Conservation (phyloP, 2,113 vertebrate genomes). For the Panthera leo region DNA sequence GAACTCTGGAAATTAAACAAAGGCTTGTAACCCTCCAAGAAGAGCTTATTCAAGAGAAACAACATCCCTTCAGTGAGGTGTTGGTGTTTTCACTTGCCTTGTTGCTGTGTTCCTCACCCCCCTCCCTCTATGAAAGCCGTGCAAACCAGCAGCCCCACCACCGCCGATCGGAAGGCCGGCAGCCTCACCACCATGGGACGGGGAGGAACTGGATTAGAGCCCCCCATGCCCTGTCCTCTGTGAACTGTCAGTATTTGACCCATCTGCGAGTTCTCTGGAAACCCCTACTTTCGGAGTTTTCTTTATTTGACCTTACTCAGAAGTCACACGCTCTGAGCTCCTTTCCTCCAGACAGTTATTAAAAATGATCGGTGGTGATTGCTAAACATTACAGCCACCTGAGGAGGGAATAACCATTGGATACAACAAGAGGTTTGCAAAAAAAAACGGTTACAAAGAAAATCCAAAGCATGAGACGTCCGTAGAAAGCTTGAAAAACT, state of each 20-base stretch:
- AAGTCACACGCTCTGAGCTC: not conserved
- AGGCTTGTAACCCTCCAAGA: not conserved
- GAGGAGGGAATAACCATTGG: not conserved
- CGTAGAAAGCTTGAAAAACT: not conserved
- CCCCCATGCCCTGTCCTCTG: accelerated
- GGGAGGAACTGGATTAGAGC: accelerated
- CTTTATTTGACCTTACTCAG: not conserved
- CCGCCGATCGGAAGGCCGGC: not conserved
- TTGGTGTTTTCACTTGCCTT: not conserved
- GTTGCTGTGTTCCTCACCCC: not conserved
- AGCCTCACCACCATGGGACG: accelerated
- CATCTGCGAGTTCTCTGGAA: not conserved
- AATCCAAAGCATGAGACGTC: not conserved
- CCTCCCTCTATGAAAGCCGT: no score
- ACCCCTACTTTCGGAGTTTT: not conserved
- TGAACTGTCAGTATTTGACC: no score
- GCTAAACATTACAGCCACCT: not conserved
- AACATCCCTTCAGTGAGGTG: not conserved
- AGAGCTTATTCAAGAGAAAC: not conserved
- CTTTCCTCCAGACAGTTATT: not conserved
- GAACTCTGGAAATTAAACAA: not conserved
- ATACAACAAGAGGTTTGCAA: not conserved
- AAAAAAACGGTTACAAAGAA: not conserved
- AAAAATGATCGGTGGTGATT: not conserved
- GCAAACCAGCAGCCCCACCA: not conserved